Percentiles rank a stretch among this genome's conserved stretches.
These are phyloP conservation scores for Centrocercus urophasianus DNA, from an alignment of 2,113 vertebrate genomes.

Conservation along the genomic window DNA sequence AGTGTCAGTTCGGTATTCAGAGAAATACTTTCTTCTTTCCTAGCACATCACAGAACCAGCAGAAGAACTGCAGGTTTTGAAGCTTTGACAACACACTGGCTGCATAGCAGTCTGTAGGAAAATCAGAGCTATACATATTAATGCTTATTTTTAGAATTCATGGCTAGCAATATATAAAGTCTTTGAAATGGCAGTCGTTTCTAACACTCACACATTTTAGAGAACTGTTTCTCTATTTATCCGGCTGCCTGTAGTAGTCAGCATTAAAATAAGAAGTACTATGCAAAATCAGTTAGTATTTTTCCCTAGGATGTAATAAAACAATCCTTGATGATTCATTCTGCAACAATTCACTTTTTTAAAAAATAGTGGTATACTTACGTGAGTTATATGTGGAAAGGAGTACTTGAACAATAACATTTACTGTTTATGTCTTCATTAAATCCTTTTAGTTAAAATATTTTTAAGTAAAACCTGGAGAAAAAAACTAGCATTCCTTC, in stretches of 20 bases:
- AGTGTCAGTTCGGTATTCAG: background rate
- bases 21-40: conserved; percentile 22
- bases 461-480: background rate
- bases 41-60: background rate
- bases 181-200: conserved; percentile 45
- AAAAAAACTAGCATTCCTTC: background rate
- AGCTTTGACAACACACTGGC: conserved; percentile 8
- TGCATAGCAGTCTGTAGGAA: background rate
- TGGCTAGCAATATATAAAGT: background rate
- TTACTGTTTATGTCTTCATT: background rate
- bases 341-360: rapidly evolving
- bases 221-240: background rate
- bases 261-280: background rate
- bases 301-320: background rate
- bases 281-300: background rate
- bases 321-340: background rate
- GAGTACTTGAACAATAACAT: background rate
- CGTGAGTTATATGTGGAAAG: background rate
- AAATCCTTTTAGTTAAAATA: background rate
- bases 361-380: background rate
- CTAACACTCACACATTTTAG: background rate
- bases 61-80: conserved; percentile 1
- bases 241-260: background rate
- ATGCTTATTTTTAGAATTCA: conserved; percentile 41
- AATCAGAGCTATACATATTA: conserved; percentile 7